Conservation (phyloP, 2,888 invertebrate genomes). For the Hirudinaria manillensis region DNA sequence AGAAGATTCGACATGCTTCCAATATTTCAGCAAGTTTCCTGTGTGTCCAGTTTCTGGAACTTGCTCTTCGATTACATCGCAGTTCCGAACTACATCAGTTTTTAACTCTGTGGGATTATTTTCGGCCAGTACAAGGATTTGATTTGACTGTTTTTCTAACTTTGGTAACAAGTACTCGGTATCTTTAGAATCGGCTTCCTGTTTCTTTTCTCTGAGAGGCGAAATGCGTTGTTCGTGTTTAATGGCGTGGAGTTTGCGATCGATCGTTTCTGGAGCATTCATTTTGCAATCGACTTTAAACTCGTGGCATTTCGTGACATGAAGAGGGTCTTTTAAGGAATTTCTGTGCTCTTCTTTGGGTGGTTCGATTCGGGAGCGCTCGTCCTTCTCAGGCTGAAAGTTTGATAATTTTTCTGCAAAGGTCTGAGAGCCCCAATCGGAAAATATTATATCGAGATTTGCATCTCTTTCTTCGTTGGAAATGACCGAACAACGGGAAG, state of each 20-base stretch:
- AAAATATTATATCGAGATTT: not conserved
- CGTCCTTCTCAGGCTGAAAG: no score
- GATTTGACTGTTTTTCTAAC: slow-evolving; percentile 6
- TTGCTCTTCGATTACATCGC: not conserved
- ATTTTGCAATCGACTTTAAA: not conserved
- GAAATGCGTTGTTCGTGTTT: not conserved
- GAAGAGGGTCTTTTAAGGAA: not conserved
- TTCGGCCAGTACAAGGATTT: not conserved
- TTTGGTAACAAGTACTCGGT: not conserved
- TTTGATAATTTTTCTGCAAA: no score
- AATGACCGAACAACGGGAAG: not conserved
- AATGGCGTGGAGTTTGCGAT: not conserved
- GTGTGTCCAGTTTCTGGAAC: slow-evolving; percentile 3
- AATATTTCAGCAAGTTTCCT: not conserved
- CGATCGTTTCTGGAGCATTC: no score
- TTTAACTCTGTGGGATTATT: slow-evolving; percentile 1
- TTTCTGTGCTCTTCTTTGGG: not conserved
- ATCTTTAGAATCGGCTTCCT: not conserved
- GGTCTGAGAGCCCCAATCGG: no score
- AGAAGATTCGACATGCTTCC: not conserved
- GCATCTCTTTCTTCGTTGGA: not conserved
- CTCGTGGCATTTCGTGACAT: not conserved
- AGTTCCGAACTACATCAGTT: not conserved
- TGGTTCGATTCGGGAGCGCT: not conserved
- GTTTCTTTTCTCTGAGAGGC: not conserved